Evolutionary conservation across 2,888 invertebrate species (phyloP).

Genomic region (Protodeltote pygarga): DNA sequence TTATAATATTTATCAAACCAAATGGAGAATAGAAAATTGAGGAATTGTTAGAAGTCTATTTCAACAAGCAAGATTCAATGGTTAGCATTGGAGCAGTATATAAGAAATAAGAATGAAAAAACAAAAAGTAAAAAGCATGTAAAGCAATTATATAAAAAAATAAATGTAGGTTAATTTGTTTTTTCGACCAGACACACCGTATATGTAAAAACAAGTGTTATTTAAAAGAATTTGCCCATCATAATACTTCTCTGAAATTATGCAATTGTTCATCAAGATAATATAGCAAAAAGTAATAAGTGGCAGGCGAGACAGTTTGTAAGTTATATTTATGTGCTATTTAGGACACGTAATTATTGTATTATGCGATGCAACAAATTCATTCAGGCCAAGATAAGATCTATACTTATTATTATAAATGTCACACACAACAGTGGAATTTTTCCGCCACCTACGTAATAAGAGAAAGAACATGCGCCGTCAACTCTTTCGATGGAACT

Average conservation of each 20-base stretch:
- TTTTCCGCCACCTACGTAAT: too few species aligned
- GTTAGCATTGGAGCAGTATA: too few species aligned
- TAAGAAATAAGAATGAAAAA: too few species aligned
- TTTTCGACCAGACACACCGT: not conserved
- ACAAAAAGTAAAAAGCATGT: not conserved
- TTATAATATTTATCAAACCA: too few species aligned
- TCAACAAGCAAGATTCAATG: too few species aligned
- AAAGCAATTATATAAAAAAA: not conserved
- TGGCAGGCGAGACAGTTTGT: not conserved
- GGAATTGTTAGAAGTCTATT: too few species aligned
- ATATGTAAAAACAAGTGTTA: slow-evolving; percentile 18
- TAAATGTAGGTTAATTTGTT: not conserved
- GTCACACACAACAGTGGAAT: too few species aligned
- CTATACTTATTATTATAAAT: too few species aligned
- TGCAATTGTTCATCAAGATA: slow-evolving; percentile 15
- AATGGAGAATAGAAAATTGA: too few species aligned
- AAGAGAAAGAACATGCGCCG: too few species aligned
- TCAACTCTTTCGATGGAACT: too few species aligned
- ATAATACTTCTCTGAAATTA: slow-evolving; percentile 8
- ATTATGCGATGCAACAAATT: not conserved
- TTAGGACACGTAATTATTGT: not conserved
- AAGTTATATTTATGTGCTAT: slow-evolving; percentile 7
- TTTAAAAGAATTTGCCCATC: slow-evolving; percentile 20
- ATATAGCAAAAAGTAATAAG: slow-evolving; percentile 10
- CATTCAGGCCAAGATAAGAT: too few species aligned